Percentiles rank a stretch among this genome's conserved stretches.
These are phyloP conservation scores for Macropodus opercularis DNA, from an alignment of 2,797 vertebrate genomes.

Conservation along the genomic window DNA sequence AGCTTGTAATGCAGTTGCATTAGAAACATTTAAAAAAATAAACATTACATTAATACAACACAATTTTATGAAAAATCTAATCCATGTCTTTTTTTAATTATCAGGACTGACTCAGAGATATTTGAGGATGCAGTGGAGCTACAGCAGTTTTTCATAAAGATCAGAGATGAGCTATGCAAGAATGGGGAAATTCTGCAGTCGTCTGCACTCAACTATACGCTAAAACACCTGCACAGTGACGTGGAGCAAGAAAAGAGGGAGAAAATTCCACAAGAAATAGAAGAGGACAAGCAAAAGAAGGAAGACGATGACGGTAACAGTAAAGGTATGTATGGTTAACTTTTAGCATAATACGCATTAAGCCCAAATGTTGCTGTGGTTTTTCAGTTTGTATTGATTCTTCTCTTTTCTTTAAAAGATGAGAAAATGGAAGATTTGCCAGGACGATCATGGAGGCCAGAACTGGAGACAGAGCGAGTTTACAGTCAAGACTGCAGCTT, in stretches of 20 bases:
- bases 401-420: conserved; percentile 66
- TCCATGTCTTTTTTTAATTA: conserved; percentile 2
- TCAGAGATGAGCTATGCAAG: conserved; percentile 98
- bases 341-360: background rate
- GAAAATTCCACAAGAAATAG: conserved; percentile 95
- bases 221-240: conserved; percentile 93
- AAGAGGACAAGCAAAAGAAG: conserved; percentile 93
- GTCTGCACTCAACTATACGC: conserved; percentile 92
- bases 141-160: conserved; percentile 98
- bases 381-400: conserved; percentile 1
- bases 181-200: conserved; percentile 97
- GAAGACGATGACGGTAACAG: conserved; percentile 90
- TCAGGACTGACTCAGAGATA: conserved; percentile 96
- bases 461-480: conserved; percentile 80
- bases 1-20: too few species aligned
- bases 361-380: background rate
- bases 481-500: conserved; percentile 95
- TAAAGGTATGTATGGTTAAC: conserved; percentile 84
- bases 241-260: conserved; percentile 98
- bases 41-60: background rate
- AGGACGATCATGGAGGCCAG: conserved; percentile 83
- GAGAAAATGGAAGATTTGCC: conserved; percentile 86
- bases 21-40: too few species aligned
- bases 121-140: conserved; percentile 97
- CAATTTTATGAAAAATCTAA: background rate